These are phyloP conservation scores for Helobdella robusta DNA, from an alignment of 2,888 invertebrate species.

Conservation along the genomic window DNA sequence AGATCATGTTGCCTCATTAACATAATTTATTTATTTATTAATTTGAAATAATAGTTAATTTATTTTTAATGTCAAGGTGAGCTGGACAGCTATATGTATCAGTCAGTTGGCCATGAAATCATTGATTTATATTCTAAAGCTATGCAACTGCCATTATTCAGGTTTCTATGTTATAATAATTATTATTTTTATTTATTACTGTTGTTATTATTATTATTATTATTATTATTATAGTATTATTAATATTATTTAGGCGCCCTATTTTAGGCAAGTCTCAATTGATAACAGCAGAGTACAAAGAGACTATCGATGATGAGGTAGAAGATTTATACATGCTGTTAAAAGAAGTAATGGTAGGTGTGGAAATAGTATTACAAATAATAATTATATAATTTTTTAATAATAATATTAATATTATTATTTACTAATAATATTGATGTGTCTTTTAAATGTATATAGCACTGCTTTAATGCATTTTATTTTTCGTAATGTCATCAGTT, in stretches of 20 bases:
- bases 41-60: no score
- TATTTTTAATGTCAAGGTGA: no score
- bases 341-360: conserved; percentile 60
- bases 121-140: conserved; percentile 84
- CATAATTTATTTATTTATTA: background rate
- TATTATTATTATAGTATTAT: background rate
- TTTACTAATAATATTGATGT: background rate
- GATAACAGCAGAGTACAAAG: conserved; percentile 56
- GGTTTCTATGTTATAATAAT: no score
- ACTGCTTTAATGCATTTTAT: background rate
- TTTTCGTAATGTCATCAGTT: background rate
- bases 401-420: conserved; percentile 15
- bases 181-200: conserved; percentile 63
- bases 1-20: background rate
- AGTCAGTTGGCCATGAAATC: conserved; percentile 93
- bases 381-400: conserved; percentile 4
- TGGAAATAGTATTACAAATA: conserved; percentile 26
- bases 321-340: conserved; percentile 86
- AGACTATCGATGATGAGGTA: conserved; percentile 66
- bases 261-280: conserved; percentile 4
- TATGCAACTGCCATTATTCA: conserved; percentile 80
- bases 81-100: conserved; percentile 96
- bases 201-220: background rate
- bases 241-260: background rate
- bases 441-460: background rate